phyloP scores from a whole-genome alignment of 1,140 invertebrate species.

The Drosophila virilis region DNA sequence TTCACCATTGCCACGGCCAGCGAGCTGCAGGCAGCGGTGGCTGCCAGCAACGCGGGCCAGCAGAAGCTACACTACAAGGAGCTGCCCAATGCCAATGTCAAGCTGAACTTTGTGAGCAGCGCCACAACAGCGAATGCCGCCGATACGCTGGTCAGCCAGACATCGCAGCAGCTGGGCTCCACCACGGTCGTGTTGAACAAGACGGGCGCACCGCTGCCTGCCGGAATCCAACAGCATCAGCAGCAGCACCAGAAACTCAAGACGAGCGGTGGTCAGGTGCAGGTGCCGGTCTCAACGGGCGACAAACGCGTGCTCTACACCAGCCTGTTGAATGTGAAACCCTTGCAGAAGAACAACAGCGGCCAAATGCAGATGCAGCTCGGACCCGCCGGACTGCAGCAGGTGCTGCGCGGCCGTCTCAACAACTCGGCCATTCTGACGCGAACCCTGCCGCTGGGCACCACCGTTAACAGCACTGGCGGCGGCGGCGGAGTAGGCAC shows the following conservation, averaged over 20 bases:
- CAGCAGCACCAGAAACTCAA: slow-evolving; percentile 76
- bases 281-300: slow-evolving; percentile 37
- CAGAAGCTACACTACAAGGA: slow-evolving; percentile 77
- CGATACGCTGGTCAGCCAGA: slow-evolving; percentile 32
- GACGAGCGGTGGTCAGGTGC: slow-evolving; percentile 35
- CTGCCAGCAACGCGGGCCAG: slow-evolving; percentile 43
- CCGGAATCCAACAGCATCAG: slow-evolving; percentile 32
- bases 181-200: slow-evolving; percentile 76
- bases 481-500: slow-evolving; percentile 31
- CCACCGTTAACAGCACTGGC: slow-evolving; percentile 67
- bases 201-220: slow-evolving; percentile 25
- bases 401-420: slow-evolving; percentile 72
- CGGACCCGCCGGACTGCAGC: slow-evolving; percentile 65
- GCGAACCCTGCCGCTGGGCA: slow-evolving; percentile 71
- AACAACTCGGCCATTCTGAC: slow-evolving; percentile 79
- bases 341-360: slow-evolving; percentile 79
- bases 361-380: slow-evolving; percentile 82
- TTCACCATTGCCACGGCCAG: slow-evolving; percentile 77
- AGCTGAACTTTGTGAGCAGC: slow-evolving; percentile 78
- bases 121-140: slow-evolving; percentile 14
- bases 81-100: slow-evolving; percentile 76
- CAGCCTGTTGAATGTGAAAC: slow-evolving; percentile 78
- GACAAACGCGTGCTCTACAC: slow-evolving; percentile 81
- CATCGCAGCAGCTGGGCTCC: slow-evolving; percentile 58
- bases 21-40: slow-evolving; percentile 67